Evolutionary conservation across 2,888 invertebrate genomes (phyloP).

Genomic region (Osmoderma eremita): DNA sequence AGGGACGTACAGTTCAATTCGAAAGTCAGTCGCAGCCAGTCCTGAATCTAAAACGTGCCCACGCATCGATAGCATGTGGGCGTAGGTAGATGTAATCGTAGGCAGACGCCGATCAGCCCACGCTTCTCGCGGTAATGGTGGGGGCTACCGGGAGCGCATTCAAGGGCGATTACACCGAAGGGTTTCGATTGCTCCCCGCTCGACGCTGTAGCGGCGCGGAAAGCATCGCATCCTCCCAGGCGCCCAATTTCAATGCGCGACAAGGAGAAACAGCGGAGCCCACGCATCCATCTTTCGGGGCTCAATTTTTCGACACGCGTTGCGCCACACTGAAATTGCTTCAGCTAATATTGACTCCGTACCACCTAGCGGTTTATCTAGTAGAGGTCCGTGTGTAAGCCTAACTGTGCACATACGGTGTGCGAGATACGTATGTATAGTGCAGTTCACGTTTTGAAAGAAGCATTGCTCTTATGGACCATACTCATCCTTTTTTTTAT

Average conservation of each 20-base stretch:
- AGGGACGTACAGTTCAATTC: no score
- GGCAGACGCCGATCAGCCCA: constrained; percentile 34
- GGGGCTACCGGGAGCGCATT: constrained; percentile 18
- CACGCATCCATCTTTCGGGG: constrained; percentile 40
- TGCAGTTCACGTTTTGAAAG: no score
- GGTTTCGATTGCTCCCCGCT: constrained; percentile 1
- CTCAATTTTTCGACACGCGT: constrained; percentile 32
- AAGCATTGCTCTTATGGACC: no score
- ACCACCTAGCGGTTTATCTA: background rate
- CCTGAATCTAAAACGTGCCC: constrained; percentile 2
- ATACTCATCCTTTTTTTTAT: no score
- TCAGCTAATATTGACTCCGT: constrained; percentile 35
- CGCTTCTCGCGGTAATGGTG: constrained; percentile 21
- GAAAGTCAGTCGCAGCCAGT: no score
- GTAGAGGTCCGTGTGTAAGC: background rate
- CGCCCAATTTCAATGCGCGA: no score
- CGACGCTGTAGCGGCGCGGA: background rate
- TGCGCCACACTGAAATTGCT: constrained; percentile 24
- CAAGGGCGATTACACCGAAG: constrained; percentile 38
- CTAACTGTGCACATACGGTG: background rate
- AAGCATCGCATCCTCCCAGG: no score
- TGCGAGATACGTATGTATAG: no score
- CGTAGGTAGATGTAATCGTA: constrained; percentile 35
- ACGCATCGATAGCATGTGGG: constrained; percentile 31
- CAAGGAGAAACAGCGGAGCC: constrained; percentile 28